phyloP scores from a whole-genome alignment of 1,140 invertebrate genomes.

The Drosophila fuyamai region DNA sequence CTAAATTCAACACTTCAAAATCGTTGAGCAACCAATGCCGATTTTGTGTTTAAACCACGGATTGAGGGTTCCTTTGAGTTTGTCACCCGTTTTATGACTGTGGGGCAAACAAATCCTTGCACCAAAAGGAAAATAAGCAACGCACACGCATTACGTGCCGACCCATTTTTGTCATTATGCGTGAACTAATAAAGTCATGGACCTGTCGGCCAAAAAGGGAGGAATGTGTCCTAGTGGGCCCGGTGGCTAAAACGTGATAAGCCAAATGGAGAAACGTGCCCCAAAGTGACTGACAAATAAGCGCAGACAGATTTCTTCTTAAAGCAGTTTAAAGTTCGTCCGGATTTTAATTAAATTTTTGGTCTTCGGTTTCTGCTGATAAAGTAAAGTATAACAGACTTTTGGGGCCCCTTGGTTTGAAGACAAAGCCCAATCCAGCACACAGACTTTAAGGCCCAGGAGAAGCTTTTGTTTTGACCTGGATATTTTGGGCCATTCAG shows the following conservation, averaged over 20 bases:
- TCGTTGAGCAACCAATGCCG: background rate
- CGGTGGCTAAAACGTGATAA: conserved; percentile 68
- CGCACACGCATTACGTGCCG: conserved; percentile 76
- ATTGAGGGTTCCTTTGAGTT: conserved; percentile 8
- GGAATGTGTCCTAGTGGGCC: conserved; percentile 19
- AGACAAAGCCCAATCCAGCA: conserved; percentile 19
- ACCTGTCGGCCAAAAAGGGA: conserved; percentile 44
- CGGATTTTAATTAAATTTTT: conserved; percentile 23
- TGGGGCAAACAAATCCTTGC: conserved; percentile 69
- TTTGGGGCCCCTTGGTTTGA: conserved; percentile 12
- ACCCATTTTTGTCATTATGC: conserved; percentile 79
- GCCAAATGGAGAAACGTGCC: conserved; percentile 59
- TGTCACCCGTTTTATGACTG: conserved; percentile 61
- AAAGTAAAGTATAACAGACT: background rate
- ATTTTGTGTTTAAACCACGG: background rate
- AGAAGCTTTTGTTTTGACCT: conserved; percentile 26
- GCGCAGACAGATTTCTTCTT: conserved; percentile 39
- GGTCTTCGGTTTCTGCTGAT: conserved; percentile 13
- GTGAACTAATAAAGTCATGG: conserved; percentile 76
- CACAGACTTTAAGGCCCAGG: conserved; percentile 2
- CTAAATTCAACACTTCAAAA: too few species aligned
- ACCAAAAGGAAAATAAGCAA: conserved; percentile 70
- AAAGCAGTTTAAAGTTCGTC: conserved; percentile 57
- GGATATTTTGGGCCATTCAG: conserved; percentile 28
- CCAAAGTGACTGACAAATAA: conserved; percentile 27